A percentile compares a stretch with the other conserved stretches of the same genome.
Conservation (phyloP, 2,888 invertebrate genomes). For the Timema cristinae region DNA sequence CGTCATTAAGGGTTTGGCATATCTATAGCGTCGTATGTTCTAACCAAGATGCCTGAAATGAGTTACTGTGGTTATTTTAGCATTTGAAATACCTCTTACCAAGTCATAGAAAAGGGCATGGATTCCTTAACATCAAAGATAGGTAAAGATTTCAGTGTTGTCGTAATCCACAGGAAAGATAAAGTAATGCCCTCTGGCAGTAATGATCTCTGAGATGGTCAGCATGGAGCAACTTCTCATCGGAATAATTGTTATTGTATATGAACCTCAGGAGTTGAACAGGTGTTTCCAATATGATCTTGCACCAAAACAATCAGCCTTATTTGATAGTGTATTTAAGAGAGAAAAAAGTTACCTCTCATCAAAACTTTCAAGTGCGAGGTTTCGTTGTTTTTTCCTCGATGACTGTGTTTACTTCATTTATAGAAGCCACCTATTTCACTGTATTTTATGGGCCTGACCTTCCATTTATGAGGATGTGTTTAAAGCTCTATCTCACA, state of each 20-base stretch:
- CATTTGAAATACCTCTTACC: background rate
- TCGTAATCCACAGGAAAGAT: background rate
- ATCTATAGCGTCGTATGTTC: no score
- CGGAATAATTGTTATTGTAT: background rate
- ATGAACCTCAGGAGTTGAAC: background rate
- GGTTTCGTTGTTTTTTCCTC: background rate
- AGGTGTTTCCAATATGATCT: background rate
- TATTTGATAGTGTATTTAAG: background rate
- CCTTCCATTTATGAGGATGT: background rate
- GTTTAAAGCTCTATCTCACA: background rate
- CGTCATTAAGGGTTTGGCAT: no score
- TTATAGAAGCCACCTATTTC: background rate
- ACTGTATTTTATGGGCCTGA: no score
- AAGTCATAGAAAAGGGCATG: background rate
- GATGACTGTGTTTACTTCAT: background rate
- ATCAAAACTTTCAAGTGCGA: background rate
- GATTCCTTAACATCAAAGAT: background rate
- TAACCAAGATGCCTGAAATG: no score
- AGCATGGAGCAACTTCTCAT: background rate
- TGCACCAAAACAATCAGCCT: background rate
- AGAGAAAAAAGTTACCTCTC: background rate
- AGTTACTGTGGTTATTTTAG: background rate
- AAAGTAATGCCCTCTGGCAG: background rate
- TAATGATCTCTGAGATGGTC: background rate
- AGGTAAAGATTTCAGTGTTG: background rate